Evolutionary conservation across 2,113 vertebrate genomes (phyloP).

Genomic region (Sinosuthora webbiana): DNA sequence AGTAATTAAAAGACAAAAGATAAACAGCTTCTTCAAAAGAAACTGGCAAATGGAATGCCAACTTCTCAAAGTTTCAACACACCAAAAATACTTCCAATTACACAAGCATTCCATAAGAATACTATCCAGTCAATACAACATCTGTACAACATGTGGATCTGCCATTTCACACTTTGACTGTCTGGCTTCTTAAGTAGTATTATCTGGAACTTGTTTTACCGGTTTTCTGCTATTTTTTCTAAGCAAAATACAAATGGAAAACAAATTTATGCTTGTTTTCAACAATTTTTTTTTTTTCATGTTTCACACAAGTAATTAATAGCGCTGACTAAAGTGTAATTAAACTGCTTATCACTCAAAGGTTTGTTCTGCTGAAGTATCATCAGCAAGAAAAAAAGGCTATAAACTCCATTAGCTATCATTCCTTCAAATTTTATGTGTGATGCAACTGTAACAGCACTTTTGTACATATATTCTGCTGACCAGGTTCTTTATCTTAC

Average conservation of each 20-base stretch:
- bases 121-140: constrained; percentile 32
- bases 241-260: constrained; percentile 21
- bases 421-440: constrained; percentile 3
- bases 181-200: constrained; percentile 54
- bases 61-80: background rate
- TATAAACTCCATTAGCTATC: background rate
- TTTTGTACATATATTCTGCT: background rate
- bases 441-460: background rate
- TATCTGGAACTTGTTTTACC: constrained; percentile 54
- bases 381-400: background rate
- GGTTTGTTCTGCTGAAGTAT: background rate
- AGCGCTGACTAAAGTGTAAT: background rate
- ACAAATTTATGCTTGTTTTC: background rate
- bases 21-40: constrained; percentile 35
- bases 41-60: constrained; percentile 31
- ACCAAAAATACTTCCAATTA: constrained; percentile 45
- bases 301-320: background rate
- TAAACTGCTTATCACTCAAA: background rate
- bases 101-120: constrained; percentile 27
- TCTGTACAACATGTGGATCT: constrained; percentile 56
- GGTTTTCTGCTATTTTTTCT: constrained; percentile 7
- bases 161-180: constrained; percentile 42
- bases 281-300: background rate
- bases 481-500: background rate
- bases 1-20: constrained; percentile 12